phyloP scores from a whole-genome alignment of 2,113 vertebrate genomes.

The Tychaedon coryphoeus region DNA sequence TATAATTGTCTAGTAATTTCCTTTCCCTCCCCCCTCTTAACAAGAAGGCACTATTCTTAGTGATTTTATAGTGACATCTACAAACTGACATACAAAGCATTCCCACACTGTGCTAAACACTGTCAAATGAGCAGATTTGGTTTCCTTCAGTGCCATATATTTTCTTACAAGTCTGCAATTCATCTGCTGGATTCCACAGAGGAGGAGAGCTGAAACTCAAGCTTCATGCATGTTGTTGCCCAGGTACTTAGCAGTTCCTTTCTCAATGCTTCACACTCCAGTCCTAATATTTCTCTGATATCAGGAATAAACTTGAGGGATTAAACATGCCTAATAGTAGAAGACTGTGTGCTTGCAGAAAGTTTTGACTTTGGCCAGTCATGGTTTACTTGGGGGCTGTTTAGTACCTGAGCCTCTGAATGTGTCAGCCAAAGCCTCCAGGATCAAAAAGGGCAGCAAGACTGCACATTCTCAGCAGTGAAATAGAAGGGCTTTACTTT shows the following conservation, averaged over 20 bases:
- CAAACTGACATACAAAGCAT: background rate
- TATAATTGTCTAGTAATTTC: background rate
- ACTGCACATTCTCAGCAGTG: background rate
- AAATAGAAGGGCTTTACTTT: background rate
- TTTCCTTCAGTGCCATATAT: background rate
- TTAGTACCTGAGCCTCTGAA: background rate
- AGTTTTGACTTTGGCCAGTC: background rate
- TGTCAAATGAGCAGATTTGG: background rate
- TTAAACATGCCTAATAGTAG: background rate
- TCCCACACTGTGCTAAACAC: background rate
- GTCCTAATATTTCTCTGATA: background rate
- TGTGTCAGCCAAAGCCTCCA: background rate
- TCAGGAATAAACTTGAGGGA: background rate
- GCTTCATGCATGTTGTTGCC: background rate
- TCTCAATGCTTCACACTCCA: background rate
- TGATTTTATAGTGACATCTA: background rate
- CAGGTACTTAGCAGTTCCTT: background rate
- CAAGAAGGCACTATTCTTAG: background rate
- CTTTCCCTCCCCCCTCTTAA: background rate
- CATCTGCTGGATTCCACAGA: background rate
- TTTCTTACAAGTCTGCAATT: background rate
- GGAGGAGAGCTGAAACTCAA: background rate
- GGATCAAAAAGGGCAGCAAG: background rate
- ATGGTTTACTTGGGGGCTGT: background rate
- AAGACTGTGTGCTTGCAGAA: background rate